These are phyloP conservation scores for Drosophila nikananu DNA, from an alignment of 1,140 invertebrate species.

Conservation along the genomic window DNA sequence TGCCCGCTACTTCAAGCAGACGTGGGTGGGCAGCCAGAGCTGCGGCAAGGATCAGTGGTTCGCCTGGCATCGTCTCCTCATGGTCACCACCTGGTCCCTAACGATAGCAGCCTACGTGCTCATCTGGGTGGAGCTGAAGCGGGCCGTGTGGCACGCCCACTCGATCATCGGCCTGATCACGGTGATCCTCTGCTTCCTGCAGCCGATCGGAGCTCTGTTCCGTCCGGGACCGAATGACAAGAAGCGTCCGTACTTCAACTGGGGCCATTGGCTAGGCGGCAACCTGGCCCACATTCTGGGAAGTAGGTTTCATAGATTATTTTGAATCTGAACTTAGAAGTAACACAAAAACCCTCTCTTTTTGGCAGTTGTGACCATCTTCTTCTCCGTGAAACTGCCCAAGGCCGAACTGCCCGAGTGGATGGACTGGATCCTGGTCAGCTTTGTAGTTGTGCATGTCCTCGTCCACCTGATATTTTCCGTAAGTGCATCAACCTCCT, in stretches of 20 bases:
- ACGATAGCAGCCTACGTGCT: slow-evolving; percentile 92
- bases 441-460: slow-evolving; percentile 95
- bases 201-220: slow-evolving; percentile 91
- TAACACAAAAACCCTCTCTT: no score
- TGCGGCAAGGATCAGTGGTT: slow-evolving; percentile 98
- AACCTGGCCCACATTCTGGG: slow-evolving; percentile 96
- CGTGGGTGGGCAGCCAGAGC: slow-evolving; percentile 92
- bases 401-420: slow-evolving; percentile 94
- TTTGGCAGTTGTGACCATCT: slow-evolving; percentile 95
- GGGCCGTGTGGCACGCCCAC: slow-evolving; percentile 91
- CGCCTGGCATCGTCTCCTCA: slow-evolving; percentile 94
- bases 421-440: slow-evolving; percentile 94
- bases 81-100: slow-evolving; percentile 92
- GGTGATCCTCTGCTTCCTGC: slow-evolving; percentile 92
- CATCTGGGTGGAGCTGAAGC: slow-evolving; percentile 93
- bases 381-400: slow-evolving; percentile 94
- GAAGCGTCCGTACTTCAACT: slow-evolving; percentile 95
- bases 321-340: background rate
- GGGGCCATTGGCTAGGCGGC: slow-evolving; percentile 96
- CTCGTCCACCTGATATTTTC: slow-evolving; percentile 95
- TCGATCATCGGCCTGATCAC: slow-evolving; percentile 92
- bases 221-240: slow-evolving; percentile 93
- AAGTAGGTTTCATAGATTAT: slow-evolving; percentile 88
- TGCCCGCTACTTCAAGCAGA: slow-evolving; percentile 96
- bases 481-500: slow-evolving; percentile 87